Percentiles rank a stretch among this genome's conserved stretches.
phyloP scores from a whole-genome alignment of 30 jellyfish, hydroid and myxozoan species.

The Nemopilema nomurai region DNA sequence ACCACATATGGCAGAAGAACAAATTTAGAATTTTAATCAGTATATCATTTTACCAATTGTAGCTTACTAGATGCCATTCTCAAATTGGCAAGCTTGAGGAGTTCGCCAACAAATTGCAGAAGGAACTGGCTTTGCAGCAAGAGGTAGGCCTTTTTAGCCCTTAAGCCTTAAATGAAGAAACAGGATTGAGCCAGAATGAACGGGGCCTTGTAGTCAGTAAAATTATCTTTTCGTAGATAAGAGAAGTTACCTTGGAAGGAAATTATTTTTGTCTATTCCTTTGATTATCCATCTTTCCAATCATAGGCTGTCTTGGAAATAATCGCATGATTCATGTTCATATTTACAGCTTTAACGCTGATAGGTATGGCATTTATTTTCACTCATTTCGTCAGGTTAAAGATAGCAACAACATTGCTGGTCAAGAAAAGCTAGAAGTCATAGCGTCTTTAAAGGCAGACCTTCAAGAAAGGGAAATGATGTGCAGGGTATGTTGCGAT shows the following conservation, averaged over 20 bases:
- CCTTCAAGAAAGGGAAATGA: conserved; percentile 54
- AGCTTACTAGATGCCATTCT: conserved; percentile 45
- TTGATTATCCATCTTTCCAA: too few relatives aligned
- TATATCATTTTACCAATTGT: neutral
- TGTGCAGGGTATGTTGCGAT: conserved; percentile 14
- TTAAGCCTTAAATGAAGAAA: too few relatives aligned
- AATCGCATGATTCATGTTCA: neutral
- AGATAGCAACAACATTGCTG: neutral
- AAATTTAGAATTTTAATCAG: neutral
- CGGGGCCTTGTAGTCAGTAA: too few relatives aligned
- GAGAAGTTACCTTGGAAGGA: too few relatives aligned
- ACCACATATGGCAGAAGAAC: too few relatives aligned
- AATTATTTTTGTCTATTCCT: too few relatives aligned
- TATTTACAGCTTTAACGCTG: neutral
- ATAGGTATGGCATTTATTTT: neutral
- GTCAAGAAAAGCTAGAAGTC: conserved; percentile 39
- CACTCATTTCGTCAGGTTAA: neutral
- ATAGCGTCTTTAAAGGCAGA: conserved; percentile 60
- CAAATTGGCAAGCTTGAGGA: conserved; percentile 44
- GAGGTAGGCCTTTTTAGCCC: too few relatives aligned
- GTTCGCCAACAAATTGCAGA: conserved; percentile 15
- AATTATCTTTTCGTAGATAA: too few relatives aligned
- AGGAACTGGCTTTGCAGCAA: conserved; percentile 22
- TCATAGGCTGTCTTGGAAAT: neutral
- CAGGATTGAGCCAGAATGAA: too few relatives aligned